Conservation (phyloP, 2,888 invertebrate genomes). For the Xylota segnis region DNA sequence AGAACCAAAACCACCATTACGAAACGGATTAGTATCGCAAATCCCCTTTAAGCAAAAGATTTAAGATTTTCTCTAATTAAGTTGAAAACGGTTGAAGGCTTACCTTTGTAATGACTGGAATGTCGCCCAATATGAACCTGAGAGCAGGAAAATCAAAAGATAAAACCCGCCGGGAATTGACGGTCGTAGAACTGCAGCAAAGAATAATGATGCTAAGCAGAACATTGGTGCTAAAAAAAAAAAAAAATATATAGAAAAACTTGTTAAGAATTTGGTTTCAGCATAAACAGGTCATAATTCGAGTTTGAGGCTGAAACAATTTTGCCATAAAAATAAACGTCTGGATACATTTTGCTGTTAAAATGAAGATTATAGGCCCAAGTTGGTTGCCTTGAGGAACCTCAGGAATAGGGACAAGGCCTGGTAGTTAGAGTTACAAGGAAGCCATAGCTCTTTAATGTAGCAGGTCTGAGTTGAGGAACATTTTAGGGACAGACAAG, state of each 20-base stretch:
- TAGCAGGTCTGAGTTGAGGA: too few relatives aligned
- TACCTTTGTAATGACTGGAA: constrained; percentile 89
- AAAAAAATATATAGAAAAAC: not conserved
- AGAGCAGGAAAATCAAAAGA: constrained; percentile 92
- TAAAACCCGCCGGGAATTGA: constrained; percentile 94
- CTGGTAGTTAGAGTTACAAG: too few relatives aligned
- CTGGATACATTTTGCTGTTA: too few relatives aligned
- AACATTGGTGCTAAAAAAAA: constrained; percentile 81
- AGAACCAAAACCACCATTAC: constrained; percentile 90
- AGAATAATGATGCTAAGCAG: constrained; percentile 82
- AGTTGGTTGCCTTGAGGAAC: too few relatives aligned
- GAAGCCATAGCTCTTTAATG: too few relatives aligned
- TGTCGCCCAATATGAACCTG: constrained; percentile 95
- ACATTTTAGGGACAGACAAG: too few relatives aligned
- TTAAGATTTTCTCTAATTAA: not conserved
- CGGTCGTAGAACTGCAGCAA: constrained; percentile 89
- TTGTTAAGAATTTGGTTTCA: not conserved
- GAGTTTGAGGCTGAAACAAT: too few relatives aligned
- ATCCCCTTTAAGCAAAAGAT: constrained; percentile 85
- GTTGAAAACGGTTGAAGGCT: constrained; percentile 42
- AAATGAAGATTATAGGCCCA: too few relatives aligned
- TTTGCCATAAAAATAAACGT: too few relatives aligned
- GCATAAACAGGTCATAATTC: not conserved
- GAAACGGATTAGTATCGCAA: constrained; percentile 89
- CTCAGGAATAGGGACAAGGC: too few relatives aligned